phyloP scores from a whole-genome alignment of 2,888 invertebrate genomes.

The Watsonalla binaria region DNA sequence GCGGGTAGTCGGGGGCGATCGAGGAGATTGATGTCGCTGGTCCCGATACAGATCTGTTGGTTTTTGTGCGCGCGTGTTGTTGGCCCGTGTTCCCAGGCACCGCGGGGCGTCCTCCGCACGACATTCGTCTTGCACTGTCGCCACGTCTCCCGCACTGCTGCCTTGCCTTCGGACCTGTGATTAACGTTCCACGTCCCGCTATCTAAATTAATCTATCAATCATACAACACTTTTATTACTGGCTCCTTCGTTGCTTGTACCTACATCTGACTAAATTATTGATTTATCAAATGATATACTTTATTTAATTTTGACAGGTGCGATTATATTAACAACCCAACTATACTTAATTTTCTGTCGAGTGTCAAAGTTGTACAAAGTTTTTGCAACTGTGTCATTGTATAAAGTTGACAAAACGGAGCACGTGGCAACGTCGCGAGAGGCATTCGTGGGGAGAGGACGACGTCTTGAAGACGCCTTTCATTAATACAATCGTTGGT shows the following conservation, averaged over 20 bases:
- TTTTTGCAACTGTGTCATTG: neutral
- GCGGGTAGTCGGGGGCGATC: constrained; percentile 2
- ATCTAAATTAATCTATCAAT: neutral
- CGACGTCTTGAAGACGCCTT: constrained; percentile 45
- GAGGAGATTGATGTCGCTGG: constrained; percentile 56
- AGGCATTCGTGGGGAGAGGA: neutral
- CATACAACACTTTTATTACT: neutral
- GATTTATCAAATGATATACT: too few species aligned
- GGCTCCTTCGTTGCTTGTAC: too few species aligned
- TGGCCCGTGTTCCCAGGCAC: constrained; percentile 13
- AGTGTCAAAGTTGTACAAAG: too few species aligned
- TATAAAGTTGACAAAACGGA: neutral
- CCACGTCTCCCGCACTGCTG: constrained; percentile 30
- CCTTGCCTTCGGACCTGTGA: neutral
- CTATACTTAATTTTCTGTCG: too few species aligned
- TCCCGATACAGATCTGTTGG: constrained; percentile 51
- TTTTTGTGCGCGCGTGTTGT: constrained; percentile 27
- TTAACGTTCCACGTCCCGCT: neutral
- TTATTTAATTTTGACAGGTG: neutral
- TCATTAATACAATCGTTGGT: constrained; percentile 55
- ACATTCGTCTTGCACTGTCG: constrained; percentile 57
- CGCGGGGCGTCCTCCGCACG: constrained; percentile 31
- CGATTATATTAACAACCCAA: neutral
- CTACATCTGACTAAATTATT: too few species aligned
- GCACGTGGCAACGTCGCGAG: constrained; percentile 1